These are phyloP conservation scores for Callocephalon fimbriatum DNA, from an alignment of 2,113 vertebrate species.

Conservation along the genomic window DNA sequence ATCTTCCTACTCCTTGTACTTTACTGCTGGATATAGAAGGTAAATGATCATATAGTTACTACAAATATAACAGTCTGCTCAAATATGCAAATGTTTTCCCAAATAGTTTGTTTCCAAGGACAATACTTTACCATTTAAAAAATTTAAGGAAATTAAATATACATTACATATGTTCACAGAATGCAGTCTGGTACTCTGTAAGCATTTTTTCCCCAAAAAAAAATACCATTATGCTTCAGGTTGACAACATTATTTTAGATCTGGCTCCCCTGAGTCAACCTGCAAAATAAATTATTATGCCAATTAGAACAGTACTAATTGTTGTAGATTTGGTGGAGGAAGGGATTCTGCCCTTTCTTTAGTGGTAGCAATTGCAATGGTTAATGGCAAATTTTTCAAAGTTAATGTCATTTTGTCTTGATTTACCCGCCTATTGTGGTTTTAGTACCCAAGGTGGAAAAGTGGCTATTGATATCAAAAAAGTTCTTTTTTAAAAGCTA, in stretches of 20 bases:
- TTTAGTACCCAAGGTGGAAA: neutral
- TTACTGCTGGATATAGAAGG: neutral
- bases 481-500: neutral
- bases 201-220: neutral
- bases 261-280: neutral
- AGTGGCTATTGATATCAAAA: constrained; percentile 10
- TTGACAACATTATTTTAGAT: neutral
- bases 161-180: neutral
- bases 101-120: neutral
- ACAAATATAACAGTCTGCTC: neutral
- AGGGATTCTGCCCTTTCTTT: neutral
- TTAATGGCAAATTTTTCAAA: constrained; percentile 5
- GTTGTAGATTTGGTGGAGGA: neutral
- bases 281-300: neutral
- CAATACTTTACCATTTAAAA: neutral
- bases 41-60: neutral
- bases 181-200: neutral
- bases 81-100: neutral
- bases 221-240: neutral
- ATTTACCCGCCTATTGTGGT: constrained; percentile 11
- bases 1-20: neutral
- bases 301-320: neutral
- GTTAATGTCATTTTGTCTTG: constrained; percentile 43
- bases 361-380: neutral
- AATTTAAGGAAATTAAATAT: neutral